phyloP scores from a whole-genome alignment of 1,140 invertebrate genomes.

The Sarcophaga peregrina region DNA sequence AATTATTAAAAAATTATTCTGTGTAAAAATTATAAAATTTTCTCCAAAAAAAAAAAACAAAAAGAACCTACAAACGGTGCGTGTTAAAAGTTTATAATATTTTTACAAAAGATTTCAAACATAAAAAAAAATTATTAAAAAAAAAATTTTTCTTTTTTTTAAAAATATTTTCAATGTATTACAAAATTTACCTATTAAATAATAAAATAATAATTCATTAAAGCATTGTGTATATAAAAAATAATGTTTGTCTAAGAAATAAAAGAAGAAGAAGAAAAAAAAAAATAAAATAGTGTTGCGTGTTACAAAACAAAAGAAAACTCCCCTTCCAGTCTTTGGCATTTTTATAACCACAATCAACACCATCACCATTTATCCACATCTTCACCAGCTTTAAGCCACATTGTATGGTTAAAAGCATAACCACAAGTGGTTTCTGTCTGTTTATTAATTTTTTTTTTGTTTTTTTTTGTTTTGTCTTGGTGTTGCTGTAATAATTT shows the following conservation, averaged over 20 bases:
- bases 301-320: not conserved
- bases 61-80: not conserved
- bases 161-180: not conserved
- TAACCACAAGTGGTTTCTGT: no score
- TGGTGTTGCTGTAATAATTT: no score
- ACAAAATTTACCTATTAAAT: no score
- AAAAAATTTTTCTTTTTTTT: not conserved
- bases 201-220: no score
- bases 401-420: no score
- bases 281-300: slow-evolving; percentile 4
- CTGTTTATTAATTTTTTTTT: not conserved
- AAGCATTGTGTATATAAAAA: no score
- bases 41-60: no score
- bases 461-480: not conserved
- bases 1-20: not conserved
- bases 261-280: not conserved
- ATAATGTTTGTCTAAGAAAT: not conserved
- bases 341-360: no score
- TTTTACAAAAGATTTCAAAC: not conserved
- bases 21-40: not conserved
- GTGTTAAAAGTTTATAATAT: slow-evolving; percentile 6
- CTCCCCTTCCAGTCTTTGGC: not conserved
- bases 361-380: no score
- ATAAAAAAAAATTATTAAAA: not conserved
- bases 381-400: no score